These are phyloP conservation scores for Limosa lapponica DNA, from an alignment of 2,797 vertebrate genomes.

Conservation along the genomic window DNA sequence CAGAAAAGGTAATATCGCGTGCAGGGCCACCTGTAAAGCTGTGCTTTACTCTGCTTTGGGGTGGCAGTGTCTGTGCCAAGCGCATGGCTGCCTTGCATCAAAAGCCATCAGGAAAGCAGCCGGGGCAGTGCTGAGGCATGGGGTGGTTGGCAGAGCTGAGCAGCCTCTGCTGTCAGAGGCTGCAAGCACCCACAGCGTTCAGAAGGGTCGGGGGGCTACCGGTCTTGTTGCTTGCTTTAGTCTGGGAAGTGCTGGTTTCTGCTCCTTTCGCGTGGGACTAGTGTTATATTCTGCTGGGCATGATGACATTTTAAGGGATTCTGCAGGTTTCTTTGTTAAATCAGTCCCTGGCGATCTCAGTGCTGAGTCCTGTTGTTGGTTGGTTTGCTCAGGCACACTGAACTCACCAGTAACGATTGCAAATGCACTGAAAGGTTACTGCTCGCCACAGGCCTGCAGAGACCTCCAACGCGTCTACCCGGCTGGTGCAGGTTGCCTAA, in stretches of 20 bases:
- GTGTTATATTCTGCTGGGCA: neutral
- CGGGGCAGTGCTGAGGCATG: rapidly evolving
- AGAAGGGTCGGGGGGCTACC: neutral
- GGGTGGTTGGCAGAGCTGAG: neutral
- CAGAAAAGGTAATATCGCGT: neutral
- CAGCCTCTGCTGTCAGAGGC: neutral
- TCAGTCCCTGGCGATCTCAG: neutral
- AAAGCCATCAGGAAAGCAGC: neutral
- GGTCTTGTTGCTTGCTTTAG: neutral
- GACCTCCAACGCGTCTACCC: rapidly evolving
- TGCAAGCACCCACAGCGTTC: neutral
- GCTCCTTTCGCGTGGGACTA: neutral
- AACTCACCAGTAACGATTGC: rapidly evolving
- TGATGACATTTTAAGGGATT: neutral
- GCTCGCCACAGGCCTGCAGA: neutral
- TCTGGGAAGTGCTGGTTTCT: neutral
- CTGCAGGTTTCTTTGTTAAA: neutral
- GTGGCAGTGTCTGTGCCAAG: neutral
- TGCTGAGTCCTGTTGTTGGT: neutral
- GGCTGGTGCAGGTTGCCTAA: neutral
- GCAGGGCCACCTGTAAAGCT: neutral
- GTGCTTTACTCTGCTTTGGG: neutral
- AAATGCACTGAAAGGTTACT: neutral
- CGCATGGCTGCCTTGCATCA: neutral
- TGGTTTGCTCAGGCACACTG: neutral